A percentile compares a stretch with the other conserved stretches of the same genome.
Evolutionary conservation across 2,888 invertebrate genomes (phyloP).

Genomic region (Synergus gifuensis): DNA sequence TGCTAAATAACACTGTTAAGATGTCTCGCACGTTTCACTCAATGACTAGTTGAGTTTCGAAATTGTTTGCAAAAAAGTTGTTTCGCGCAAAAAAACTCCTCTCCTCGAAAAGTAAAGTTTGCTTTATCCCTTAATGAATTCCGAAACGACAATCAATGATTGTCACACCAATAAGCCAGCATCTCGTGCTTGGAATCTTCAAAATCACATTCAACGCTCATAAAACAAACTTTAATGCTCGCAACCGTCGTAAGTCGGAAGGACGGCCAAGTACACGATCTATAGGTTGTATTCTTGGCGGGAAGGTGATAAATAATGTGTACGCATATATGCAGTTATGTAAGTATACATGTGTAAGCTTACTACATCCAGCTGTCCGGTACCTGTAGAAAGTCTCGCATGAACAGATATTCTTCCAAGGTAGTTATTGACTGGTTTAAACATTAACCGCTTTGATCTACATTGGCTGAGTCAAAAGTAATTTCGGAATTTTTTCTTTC

Average conservation of each 20-base stretch:
- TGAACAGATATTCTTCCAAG: conserved; percentile 8
- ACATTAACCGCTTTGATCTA: neutral
- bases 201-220: conserved; percentile 1
- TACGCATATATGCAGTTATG: conserved; percentile 9
- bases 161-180: conserved; percentile 2
- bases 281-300: conserved; percentile 5
- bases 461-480: neutral
- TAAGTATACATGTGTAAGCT: conserved; percentile 5
- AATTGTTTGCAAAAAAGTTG: conserved; percentile 38
- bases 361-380: conserved; percentile 37
- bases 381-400: conserved; percentile 7
- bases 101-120: conserved; percentile 34
- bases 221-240: conserved; percentile 1
- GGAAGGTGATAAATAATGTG: conserved; percentile 1
- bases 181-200: conserved; percentile 10
- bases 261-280: neutral
- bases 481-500: neutral
- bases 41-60: conserved; percentile 38
- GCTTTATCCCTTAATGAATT: conserved; percentile 28
- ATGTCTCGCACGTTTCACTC: conserved; percentile 40
- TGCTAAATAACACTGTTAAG: conserved; percentile 40
- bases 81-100: conserved; percentile 26
- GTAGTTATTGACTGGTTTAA: neutral
- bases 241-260: neutral
- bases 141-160: conserved; percentile 25